These are phyloP conservation scores for Lysiphlebus fabarum DNA, from an alignment of 1,140 invertebrate species.

Conservation along the genomic window DNA sequence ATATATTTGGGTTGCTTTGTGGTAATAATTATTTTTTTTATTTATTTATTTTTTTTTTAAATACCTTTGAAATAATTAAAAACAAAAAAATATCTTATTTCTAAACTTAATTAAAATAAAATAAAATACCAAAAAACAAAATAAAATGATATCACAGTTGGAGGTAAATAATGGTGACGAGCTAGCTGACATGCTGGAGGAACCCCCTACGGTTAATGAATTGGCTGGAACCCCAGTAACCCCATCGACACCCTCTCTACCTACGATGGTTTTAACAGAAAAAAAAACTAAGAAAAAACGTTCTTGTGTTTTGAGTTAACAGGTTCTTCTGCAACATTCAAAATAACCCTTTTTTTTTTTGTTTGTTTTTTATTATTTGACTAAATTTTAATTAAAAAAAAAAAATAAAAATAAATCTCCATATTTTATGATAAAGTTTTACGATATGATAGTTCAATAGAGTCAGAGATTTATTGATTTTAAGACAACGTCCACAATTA, in stretches of 20 bases:
- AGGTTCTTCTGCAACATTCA: constrained; percentile 24
- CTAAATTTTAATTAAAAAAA: constrained; percentile 42
- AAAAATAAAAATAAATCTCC: constrained; percentile 26
- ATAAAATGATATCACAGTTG: constrained; percentile 38
- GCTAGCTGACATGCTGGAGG: constrained; percentile 51
- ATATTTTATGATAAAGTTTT: too few relatives aligned
- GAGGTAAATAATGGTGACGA: constrained; percentile 51
- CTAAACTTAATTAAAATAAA: not conserved
- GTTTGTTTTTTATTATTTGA: constrained; percentile 40
- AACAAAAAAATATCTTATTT: not conserved
- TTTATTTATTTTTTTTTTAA: too few relatives aligned
- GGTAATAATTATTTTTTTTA: not conserved
- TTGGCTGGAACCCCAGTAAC: constrained; percentile 43
- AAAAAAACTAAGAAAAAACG: constrained; percentile 51
- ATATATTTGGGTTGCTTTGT: not conserved
- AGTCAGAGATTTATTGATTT: not conserved
- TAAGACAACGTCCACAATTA: not conserved
- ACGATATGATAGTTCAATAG: not conserved
- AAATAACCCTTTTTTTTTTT: not conserved
- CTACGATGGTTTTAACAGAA: constrained; percentile 40
- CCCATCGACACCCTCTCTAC: constrained; percentile 47
- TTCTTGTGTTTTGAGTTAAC: constrained; percentile 51
- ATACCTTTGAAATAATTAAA: not conserved
- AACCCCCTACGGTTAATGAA: constrained; percentile 47
- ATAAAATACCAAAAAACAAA: constrained; percentile 1